These are phyloP conservation scores for Phasianus colchicus DNA, from an alignment of 2,113 vertebrate species.

Conservation along the genomic window DNA sequence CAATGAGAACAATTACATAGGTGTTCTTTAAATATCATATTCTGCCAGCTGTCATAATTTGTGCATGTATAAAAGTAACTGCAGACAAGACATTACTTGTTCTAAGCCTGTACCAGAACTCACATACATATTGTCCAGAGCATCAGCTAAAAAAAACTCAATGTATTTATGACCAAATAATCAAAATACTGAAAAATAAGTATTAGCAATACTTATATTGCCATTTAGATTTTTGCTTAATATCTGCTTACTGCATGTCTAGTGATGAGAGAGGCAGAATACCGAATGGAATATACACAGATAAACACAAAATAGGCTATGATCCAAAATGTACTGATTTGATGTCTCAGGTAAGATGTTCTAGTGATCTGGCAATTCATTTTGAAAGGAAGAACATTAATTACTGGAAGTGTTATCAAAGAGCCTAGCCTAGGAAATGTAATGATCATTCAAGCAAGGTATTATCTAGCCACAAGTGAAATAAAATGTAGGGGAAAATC, in stretches of 20 bases:
- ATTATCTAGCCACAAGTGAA: background rate
- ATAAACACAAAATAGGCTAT: background rate
- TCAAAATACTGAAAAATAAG: background rate
- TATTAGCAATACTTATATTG: background rate
- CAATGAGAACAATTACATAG: background rate
- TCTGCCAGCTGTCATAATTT: background rate
- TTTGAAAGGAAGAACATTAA: background rate
- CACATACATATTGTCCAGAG: background rate
- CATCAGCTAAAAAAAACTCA: background rate
- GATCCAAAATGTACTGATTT: background rate
- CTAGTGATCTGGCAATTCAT: background rate
- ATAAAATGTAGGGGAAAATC: background rate
- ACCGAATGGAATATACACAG: background rate
- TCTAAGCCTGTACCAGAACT: background rate
- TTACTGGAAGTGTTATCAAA: background rate
- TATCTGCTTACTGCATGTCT: background rate
- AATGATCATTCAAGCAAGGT: background rate
- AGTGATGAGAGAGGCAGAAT: background rate
- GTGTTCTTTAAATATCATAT: background rate
- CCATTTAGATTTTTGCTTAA: background rate
- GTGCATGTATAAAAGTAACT: background rate
- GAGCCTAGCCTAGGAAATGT: background rate
- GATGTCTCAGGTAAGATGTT: background rate
- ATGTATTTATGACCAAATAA: background rate
- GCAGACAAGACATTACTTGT: background rate